Evolutionary conservation across 1,140 invertebrate species (phyloP), one percentile per base, ranked within the genome.

Genomic region (Mesaphorura yosii): DNA sequence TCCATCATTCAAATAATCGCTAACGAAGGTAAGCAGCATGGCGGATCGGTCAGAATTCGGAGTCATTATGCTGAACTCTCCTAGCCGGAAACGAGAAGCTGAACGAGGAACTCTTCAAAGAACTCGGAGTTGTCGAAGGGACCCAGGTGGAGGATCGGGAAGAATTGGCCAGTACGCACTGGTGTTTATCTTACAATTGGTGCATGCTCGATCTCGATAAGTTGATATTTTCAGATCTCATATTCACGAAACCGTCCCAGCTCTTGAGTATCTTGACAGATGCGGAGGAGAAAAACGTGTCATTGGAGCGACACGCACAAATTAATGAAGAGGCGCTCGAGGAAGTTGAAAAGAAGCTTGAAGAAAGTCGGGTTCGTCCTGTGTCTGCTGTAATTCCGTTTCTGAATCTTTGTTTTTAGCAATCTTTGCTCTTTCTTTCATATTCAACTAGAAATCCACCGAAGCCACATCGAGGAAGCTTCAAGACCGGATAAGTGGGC

Each of bases 221-320:
- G 31, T 56, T 34, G n/a, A 40, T 38, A 42, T 55, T 29, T 48
- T 14, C 10, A 62, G 56, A 40, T 15, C 34, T 56, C 7, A 31
- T 37, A 19, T 62, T 62, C 26, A 62, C 60, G 6, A 19, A 41
- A 28, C 57, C 60, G 7, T 53, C 50, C 17, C 57, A 63, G 34
- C 49, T 63, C 3, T 27, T 63, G 38, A 49, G 55, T 12, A 61
- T 63, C 25, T 63, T 58, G 39, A 20, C 41, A 1, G 61, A 63
- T 26, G 54, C 61, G 51, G 61, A 63, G 40, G 61, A 63, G 45
- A 40, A 53, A 19, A 60, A 60, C 38, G 42, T 63, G 28, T 55
- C 58, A 1, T 40, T 63, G 0, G 58, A 60, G 31, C 61, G 61
- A 40, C 61, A 60, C 29, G 48, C 58, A 1, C 58, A 63, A 40